These are phyloP conservation scores for Helarctos malayanus DNA, from an alignment of 2,797 vertebrate genomes.

Conservation along the genomic window DNA sequence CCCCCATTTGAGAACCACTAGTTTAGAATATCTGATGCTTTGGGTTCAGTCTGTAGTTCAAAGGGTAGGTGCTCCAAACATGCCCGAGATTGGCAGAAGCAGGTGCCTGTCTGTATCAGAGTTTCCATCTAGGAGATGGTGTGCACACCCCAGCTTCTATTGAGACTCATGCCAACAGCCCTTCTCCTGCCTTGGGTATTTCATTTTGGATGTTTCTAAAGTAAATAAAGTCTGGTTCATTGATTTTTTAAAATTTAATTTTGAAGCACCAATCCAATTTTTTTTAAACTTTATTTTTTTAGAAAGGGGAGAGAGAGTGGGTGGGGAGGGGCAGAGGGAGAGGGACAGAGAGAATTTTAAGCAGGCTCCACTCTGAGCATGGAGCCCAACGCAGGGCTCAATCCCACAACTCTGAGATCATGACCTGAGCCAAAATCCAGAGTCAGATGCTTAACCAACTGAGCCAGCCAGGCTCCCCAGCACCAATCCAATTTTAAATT, in stretches of 20 bases:
- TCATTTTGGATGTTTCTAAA: background rate
- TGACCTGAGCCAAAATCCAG: background rate
- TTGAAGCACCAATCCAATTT: background rate
- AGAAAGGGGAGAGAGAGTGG: background rate
- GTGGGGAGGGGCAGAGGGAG: background rate
- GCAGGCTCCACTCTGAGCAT: background rate
- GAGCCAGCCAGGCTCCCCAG: background rate
- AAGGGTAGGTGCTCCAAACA: background rate
- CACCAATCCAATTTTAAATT: background rate
- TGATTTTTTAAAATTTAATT: background rate
- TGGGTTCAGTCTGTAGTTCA: background rate
- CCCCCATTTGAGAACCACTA: background rate
- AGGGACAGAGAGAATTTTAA: background rate
- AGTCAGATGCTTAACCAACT: background rate
- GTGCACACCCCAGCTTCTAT: background rate
- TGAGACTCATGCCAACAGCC: background rate
- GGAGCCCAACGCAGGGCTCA: background rate
- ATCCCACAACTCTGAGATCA: background rate
- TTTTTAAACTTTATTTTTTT: background rate
- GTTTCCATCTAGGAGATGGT: background rate
- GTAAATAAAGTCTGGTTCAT: background rate
- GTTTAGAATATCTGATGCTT: background rate
- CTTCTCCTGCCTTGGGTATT: background rate
- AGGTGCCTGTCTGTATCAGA: fast-evolving
- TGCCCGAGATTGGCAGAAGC: background rate